Conservation (phyloP, 2,888 invertebrate species). For the Scrobipalpa atriplicella region DNA sequence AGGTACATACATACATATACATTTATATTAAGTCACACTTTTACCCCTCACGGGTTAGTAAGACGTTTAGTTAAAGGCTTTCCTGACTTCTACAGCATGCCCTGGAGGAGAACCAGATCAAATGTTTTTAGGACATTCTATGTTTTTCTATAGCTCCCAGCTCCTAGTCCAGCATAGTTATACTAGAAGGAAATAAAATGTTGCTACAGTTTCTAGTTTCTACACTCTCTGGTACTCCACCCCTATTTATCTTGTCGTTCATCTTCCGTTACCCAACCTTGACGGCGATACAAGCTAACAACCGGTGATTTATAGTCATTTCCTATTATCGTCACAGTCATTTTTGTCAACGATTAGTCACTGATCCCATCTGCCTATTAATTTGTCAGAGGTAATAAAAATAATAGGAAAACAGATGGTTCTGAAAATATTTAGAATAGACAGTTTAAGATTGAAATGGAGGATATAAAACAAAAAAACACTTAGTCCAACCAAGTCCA, state of each 20-base stretch:
- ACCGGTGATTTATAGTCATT: background rate
- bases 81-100: too few relatives aligned
- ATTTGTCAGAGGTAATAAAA: background rate
- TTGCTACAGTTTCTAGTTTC: background rate
- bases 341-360: conserved; percentile 7
- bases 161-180: background rate
- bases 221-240: background rate
- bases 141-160: background rate
- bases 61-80: too few relatives aligned
- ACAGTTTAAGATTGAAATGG: too few relatives aligned
- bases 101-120: too few relatives aligned
- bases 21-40: too few relatives aligned
- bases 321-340: background rate
- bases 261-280: background rate
- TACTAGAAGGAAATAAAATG: background rate
- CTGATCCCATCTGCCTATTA: background rate
- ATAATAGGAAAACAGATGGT: background rate
- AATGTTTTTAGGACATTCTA: too few relatives aligned
- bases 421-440: background rate
- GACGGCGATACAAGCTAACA: conserved; percentile 9
- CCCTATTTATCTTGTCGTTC: conserved; percentile 9
- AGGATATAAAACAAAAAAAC: too few relatives aligned
- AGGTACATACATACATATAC: too few relatives aligned
- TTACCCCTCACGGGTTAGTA: too few relatives aligned
- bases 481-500: too few relatives aligned